phyloP scores from a whole-genome alignment of 2,888 invertebrate genomes.

The Neoaliturus tenellus region DNA sequence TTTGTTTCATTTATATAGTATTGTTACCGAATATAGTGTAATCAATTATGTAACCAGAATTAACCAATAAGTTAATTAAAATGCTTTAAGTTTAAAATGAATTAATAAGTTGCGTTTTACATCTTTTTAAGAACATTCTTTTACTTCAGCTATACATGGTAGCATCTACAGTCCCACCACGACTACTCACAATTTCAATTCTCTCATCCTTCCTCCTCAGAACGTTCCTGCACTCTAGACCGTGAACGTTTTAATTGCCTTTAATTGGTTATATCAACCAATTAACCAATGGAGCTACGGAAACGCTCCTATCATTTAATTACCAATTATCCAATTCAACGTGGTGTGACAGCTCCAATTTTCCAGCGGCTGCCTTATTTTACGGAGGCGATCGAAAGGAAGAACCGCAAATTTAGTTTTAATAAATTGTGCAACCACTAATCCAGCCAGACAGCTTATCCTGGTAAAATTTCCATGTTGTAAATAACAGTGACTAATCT shows the following conservation, averaged over 20 bases:
- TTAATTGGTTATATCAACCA: not conserved
- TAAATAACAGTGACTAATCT: not conserved
- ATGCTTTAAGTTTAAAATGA: no score
- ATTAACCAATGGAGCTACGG: constrained; percentile 8
- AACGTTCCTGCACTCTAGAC: not conserved
- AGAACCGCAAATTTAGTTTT: not conserved
- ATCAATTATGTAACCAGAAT: no score
- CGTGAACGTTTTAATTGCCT: not conserved
- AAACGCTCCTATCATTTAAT: constrained; percentile 41
- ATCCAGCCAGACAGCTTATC: not conserved
- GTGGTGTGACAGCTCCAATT: not conserved
- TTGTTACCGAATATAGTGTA: no score
- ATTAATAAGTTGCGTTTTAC: no score
- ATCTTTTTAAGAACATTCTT: no score
- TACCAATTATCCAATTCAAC: constrained; percentile 34
- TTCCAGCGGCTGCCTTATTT: not conserved
- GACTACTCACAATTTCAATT: no score
- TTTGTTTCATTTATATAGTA: no score
- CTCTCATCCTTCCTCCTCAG: no score
- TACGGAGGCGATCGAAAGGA: not conserved
- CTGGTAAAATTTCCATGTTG: not conserved
- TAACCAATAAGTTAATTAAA: no score
- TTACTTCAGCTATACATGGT: no score
- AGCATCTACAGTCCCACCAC: no score
- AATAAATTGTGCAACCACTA: not conserved